Evolutionary conservation across 2,113 vertebrate genomes (phyloP).

Genomic region (Brienomyrus brachyistius): DNA sequence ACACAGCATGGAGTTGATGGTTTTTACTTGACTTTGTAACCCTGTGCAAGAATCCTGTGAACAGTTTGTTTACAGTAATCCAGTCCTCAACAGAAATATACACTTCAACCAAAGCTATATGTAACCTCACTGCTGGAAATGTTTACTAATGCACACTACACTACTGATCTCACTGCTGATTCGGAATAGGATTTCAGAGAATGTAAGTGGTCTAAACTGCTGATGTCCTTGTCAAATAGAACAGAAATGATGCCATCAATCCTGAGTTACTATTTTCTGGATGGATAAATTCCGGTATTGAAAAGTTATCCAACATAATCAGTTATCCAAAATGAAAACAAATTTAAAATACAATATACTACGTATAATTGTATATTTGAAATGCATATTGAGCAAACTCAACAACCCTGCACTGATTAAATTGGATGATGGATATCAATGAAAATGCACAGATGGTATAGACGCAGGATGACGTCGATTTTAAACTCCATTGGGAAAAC

Average conservation of each 20-base stretch:
- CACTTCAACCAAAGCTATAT: background rate
- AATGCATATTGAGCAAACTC: background rate
- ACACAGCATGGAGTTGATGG: slow-evolving; percentile 1
- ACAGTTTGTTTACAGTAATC: slow-evolving; percentile 3
- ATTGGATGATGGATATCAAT: background rate
- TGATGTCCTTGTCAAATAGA: background rate
- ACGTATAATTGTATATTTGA: background rate
- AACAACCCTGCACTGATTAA: background rate
- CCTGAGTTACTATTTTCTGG: background rate
- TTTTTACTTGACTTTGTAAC: background rate
- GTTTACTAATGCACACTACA: background rate
- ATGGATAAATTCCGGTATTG: background rate
- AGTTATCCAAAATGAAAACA: background rate
- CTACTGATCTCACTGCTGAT: background rate
- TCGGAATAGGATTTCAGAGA: background rate
- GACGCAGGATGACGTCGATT: background rate
- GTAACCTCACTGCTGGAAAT: background rate
- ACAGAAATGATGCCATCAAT: background rate
- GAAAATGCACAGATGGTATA: background rate
- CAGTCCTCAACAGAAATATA: background rate
- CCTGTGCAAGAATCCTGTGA: background rate
- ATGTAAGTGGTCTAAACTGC: background rate
- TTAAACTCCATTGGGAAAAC: background rate
- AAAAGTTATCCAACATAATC: background rate
- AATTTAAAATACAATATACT: background rate